Evolutionary conservation across 2,113 vertebrate genomes (phyloP).

Genomic region (Emydocephalus ijimae): DNA sequence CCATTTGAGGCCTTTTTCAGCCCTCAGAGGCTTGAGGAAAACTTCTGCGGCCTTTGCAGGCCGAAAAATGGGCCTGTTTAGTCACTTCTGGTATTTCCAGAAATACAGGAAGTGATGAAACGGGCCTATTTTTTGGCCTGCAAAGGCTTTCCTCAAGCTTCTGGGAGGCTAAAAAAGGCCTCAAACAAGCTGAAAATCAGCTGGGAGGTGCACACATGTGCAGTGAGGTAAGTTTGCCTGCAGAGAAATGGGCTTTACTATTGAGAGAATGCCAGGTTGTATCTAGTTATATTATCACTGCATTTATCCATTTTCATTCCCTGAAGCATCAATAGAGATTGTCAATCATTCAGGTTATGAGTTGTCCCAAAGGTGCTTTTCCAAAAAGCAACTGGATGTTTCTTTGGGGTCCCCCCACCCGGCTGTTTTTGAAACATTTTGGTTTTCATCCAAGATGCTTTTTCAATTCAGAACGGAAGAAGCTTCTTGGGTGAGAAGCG

Average conservation of each 20-base stretch:
- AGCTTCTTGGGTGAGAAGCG: background rate
- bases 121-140: no score
- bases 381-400: background rate
- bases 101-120: no score
- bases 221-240: no score
- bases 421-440: background rate
- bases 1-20: no score
- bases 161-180: no score
- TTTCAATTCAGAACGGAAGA: background rate
- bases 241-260: background rate
- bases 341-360: background rate
- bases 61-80: no score
- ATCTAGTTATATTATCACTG: background rate
- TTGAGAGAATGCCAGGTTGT: background rate
- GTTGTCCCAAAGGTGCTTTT: background rate
- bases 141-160: no score
- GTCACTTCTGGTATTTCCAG: no score
- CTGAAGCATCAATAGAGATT: background rate
- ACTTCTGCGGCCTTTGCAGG: no score
- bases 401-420: accelerated
- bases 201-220: no score
- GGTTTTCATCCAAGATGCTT: background rate
- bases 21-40: no score
- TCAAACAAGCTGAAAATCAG: no score
- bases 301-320: background rate